phyloP scores from a whole-genome alignment of 2,888 invertebrate genomes.

The Diloba caeruleocephala region DNA sequence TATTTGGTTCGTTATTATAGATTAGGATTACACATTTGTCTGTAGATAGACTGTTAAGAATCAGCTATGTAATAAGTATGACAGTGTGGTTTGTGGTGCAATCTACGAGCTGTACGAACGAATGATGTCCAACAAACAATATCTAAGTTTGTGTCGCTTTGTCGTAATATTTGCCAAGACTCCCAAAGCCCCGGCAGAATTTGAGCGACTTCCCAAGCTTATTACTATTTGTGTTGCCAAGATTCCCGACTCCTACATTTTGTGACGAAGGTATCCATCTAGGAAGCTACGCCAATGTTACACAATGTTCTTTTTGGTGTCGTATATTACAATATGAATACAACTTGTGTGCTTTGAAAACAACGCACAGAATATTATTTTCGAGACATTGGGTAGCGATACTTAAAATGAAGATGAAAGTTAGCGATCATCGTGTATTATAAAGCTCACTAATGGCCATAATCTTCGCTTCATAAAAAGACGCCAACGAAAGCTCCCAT shows the following conservation, averaged over 20 bases:
- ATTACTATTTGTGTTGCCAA: conserved; percentile 85
- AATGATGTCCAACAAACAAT: conserved; percentile 80
- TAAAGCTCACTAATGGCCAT: conserved; percentile 42
- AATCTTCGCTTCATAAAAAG: conserved; percentile 43
- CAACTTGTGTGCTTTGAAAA: conserved; percentile 13
- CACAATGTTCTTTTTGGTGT: conserved; percentile 18
- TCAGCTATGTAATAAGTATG: conserved; percentile 33
- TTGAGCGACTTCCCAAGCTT: conserved; percentile 78
- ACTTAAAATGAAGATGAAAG: conserved; percentile 21
- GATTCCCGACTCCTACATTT: conserved; percentile 64
- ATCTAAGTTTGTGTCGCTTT: conserved; percentile 82
- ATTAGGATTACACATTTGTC: neutral
- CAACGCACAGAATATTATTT: conserved; percentile 8
- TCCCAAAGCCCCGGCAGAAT: conserved; percentile 72
- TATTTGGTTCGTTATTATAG: no score
- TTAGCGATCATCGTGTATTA: conserved; percentile 25
- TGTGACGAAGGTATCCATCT: conserved; percentile 55
- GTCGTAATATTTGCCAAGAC: conserved; percentile 80
- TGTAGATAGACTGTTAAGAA: conserved; percentile 25
- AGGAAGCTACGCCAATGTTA: conserved; percentile 6
- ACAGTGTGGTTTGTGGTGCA: conserved; percentile 45
- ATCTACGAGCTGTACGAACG: conserved; percentile 58
- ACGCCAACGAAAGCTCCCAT: conserved; percentile 36
- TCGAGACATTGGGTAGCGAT: neutral
- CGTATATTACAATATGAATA: conserved; percentile 10